Percentiles rank a stretch among this genome's conserved stretches.
These are phyloP conservation scores for Meliscaeva auricollis DNA, from an alignment of 2,888 invertebrate species.

Conservation along the genomic window DNA sequence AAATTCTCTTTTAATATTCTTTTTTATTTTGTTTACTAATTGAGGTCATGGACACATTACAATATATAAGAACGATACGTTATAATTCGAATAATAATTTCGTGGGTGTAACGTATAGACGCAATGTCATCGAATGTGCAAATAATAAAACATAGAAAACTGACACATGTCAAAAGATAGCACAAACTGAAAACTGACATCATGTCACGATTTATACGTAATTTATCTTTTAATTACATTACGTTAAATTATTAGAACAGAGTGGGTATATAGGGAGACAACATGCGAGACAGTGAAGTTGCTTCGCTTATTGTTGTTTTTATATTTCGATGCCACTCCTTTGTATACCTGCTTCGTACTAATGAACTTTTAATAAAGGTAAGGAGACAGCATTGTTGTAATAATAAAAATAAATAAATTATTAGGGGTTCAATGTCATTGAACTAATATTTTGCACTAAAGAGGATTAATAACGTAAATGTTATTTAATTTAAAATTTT, in stretches of 20 bases:
- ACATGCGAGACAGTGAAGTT: not conserved
- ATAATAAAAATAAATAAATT: not conserved
- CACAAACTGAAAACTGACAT: not conserved
- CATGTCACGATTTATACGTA: not conserved
- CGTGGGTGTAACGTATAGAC: not conserved
- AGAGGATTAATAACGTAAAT: not conserved
- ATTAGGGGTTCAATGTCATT: not conserved
- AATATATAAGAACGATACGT: not conserved
- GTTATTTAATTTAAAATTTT: not conserved
- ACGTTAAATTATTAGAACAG: not conserved
- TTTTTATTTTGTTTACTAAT: not conserved
- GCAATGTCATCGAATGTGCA: conserved; percentile 3
- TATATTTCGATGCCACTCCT: conserved; percentile 1
- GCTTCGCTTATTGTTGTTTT: not conserved
- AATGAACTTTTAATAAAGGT: not conserved
- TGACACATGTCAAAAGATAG: conserved; percentile 20
- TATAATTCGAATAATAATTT: not conserved
- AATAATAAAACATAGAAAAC: not conserved
- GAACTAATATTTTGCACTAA: not conserved
- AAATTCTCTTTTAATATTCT: conserved; percentile 1
- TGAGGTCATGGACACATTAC: conserved; percentile 22
- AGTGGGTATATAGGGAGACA: not conserved
- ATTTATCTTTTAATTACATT: conserved; percentile 2
- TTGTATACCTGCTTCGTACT: not conserved
- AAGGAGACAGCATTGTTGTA: not conserved